Evolutionary conservation across 1,140 invertebrate genomes (phyloP).

Genomic region (Trichonephila clavata): DNA sequence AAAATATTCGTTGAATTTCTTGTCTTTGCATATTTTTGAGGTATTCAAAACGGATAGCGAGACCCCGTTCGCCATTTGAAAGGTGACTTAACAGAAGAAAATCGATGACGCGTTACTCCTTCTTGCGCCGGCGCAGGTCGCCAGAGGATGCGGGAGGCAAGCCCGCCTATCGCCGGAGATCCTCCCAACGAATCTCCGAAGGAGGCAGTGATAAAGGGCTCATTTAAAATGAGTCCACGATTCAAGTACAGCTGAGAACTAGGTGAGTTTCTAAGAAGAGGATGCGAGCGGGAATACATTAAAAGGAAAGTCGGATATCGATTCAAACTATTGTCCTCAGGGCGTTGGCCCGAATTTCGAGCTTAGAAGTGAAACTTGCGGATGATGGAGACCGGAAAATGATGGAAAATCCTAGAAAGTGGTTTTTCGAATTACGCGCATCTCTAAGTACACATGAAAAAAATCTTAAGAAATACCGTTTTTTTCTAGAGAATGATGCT

Average conservation of each 20-base stretch:
- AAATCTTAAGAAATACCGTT: no score
- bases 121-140: background rate
- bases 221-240: background rate
- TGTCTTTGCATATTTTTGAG: no score
- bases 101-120: background rate
- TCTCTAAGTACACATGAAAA: no score
- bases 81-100: background rate
- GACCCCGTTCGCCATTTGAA: background rate
- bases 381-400: background rate
- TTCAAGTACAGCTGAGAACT: background rate
- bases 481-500: no score
- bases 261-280: background rate
- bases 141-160: background rate
- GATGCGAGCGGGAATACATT: conserved; percentile 7
- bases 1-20: no score
- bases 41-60: background rate
- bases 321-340: background rate
- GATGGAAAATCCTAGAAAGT: no score
- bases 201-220: background rate
- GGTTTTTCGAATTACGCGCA: no score
- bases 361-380: background rate
- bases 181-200: background rate
- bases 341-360: background rate
- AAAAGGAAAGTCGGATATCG: background rate
- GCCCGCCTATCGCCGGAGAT: background rate